Conservation (phyloP, 2,113 vertebrate species). For the Glaucidium brasilianum region DNA sequence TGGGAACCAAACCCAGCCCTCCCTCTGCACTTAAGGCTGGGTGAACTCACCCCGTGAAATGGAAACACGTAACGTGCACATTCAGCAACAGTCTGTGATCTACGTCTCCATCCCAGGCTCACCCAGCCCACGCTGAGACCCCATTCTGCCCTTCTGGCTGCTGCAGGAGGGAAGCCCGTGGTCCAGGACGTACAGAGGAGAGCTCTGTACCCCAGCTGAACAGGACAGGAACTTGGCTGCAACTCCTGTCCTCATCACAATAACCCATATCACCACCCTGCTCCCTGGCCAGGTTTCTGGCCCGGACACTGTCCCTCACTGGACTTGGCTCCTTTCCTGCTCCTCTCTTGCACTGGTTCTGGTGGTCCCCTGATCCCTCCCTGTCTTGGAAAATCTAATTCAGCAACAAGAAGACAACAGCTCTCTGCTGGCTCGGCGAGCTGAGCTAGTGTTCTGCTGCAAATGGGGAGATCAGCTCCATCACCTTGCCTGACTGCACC, state of each 20-base stretch:
- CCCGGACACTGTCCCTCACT: background rate
- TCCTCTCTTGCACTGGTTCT: background rate
- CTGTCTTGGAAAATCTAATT: background rate
- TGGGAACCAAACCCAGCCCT: background rate
- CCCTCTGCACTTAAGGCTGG: background rate
- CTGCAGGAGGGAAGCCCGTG: background rate
- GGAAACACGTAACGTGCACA: background rate
- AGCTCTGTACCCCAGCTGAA: background rate
- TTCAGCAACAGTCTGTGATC: background rate
- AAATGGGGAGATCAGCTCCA: no score
- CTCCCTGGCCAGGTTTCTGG: background rate
- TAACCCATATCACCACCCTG: background rate
- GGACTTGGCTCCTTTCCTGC: background rate
- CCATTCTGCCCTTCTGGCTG: background rate
- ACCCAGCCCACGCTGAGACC: background rate
- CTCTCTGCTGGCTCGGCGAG: background rate
- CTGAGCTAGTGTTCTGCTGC: background rate
- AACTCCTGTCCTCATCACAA: background rate
- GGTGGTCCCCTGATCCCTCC: background rate
- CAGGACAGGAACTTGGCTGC: background rate
- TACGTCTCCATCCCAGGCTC: background rate
- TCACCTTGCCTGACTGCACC: no score
- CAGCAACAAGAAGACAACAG: no score
- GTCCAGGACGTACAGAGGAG: background rate
- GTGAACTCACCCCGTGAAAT: background rate